Conservation (phyloP, 2,113 vertebrate species). For the Silurus meridionalis region DNA sequence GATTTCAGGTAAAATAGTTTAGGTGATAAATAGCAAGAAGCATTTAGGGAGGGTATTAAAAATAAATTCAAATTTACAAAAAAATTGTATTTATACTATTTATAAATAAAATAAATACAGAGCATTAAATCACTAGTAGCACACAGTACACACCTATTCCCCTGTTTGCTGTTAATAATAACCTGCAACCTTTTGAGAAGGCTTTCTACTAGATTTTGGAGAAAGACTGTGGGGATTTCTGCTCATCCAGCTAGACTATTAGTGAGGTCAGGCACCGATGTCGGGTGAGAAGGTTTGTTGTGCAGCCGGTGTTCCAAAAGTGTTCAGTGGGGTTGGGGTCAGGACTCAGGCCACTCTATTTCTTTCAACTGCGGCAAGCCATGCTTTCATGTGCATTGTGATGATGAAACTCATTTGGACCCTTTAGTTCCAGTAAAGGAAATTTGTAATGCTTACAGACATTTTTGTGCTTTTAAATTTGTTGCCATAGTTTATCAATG, state of each 20-base stretch:
- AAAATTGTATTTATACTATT: too few relatives aligned
- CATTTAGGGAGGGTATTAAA: background rate
- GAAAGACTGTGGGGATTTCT: background rate
- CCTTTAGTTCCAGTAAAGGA: background rate
- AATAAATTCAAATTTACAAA: too few relatives aligned
- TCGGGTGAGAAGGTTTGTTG: background rate
- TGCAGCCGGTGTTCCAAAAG: background rate
- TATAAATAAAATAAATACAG: background rate
- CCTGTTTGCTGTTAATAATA: background rate
- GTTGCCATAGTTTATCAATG: background rate
- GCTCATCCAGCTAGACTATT: background rate
- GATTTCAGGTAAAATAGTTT: background rate
- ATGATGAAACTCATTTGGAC: background rate
- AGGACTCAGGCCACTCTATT: background rate
- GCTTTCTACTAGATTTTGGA: background rate
- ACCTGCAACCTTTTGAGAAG: background rate
- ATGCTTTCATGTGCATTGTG: background rate
- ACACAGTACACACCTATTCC: background rate
- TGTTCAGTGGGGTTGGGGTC: background rate
- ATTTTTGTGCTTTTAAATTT: background rate
- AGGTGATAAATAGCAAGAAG: background rate
- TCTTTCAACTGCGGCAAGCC: background rate
- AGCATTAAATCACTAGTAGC: background rate
- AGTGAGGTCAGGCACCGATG: background rate
- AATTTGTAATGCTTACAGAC: background rate